Conservation (phyloP, 2,888 invertebrate genomes). For the Amphipoea oculea region DNA sequence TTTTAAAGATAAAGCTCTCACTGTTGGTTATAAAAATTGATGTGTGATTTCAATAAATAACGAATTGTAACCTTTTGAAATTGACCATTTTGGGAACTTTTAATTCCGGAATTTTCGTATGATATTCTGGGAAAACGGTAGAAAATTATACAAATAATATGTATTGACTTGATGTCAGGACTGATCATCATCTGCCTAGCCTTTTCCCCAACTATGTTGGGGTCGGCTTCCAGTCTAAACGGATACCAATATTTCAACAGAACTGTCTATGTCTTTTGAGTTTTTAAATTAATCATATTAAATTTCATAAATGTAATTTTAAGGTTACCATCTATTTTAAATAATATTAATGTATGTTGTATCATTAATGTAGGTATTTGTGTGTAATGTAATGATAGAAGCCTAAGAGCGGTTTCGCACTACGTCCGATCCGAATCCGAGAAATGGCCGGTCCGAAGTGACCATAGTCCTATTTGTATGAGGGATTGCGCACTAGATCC, state of each 20-base stretch:
- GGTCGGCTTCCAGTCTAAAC: too few relatives aligned
- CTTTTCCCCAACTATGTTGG: background rate
- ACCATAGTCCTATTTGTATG: too few relatives aligned
- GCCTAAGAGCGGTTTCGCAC: too few relatives aligned
- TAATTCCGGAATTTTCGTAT: background rate
- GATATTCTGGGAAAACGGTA: background rate
- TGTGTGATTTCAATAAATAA: background rate
- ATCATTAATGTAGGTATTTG: background rate
- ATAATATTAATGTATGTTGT: background rate
- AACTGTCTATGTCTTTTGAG: background rate
- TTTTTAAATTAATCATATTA: background rate
- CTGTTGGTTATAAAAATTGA: background rate
- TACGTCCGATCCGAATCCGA: too few relatives aligned
- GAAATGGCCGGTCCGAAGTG: too few relatives aligned
- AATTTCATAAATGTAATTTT: background rate
- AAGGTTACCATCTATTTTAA: background rate
- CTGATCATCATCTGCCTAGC: background rate
- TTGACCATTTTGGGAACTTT: background rate
- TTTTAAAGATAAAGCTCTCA: background rate
- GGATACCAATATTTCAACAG: too few relatives aligned
- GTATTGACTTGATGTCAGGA: constrained; percentile 6
- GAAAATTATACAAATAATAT: background rate
- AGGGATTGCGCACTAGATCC: too few relatives aligned
- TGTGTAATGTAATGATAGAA: background rate
- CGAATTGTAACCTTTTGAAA: background rate